Evolutionary conservation across 2,797 vertebrate genomes (phyloP).

Genomic region (Gambusia yucatana): DNA sequence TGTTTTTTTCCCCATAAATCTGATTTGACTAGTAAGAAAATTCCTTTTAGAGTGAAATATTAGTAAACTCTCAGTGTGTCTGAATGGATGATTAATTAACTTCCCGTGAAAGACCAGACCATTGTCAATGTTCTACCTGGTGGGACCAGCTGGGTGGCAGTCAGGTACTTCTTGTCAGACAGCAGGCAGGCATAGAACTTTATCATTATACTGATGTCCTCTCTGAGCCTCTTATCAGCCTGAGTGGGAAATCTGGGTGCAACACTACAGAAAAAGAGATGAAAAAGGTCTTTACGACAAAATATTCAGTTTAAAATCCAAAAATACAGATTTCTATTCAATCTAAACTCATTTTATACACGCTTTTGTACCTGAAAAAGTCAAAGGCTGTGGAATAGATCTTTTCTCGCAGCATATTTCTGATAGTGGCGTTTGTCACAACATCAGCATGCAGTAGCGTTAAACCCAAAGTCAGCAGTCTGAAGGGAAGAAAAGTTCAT

Average conservation of each 20-base stretch:
- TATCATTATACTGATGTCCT: constrained; percentile 96
- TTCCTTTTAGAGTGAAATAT: background rate
- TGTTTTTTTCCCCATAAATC: background rate
- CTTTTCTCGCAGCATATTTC: constrained; percentile 95
- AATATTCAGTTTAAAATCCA: background rate
- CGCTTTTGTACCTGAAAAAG: constrained; percentile 90
- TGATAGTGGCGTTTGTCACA: constrained; percentile 92
- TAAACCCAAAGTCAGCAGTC: constrained; percentile 91
- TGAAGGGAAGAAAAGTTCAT: constrained; percentile 52
- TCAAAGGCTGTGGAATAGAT: constrained; percentile 97
- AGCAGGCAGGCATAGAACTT: constrained; percentile 96
- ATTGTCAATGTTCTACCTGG: constrained; percentile 77
- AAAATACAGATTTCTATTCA: background rate
- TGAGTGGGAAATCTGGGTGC: constrained; percentile 94
- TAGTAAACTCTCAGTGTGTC: background rate
- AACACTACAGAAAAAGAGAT: constrained; percentile 73
- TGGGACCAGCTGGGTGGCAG: constrained; percentile 92
- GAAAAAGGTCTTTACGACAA: background rate
- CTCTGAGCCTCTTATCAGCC: constrained; percentile 91
- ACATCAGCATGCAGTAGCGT: constrained; percentile 94
- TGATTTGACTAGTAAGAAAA: background rate
- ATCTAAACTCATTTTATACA: background rate
- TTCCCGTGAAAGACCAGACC: background rate
- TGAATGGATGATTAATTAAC: background rate
- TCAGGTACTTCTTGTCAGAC: constrained; percentile 97